Evolutionary conservation across 2,797 vertebrate genomes (phyloP), one percentile per base, ranked within the genome.

Genomic region (Sebastes diaconus): DNA sequence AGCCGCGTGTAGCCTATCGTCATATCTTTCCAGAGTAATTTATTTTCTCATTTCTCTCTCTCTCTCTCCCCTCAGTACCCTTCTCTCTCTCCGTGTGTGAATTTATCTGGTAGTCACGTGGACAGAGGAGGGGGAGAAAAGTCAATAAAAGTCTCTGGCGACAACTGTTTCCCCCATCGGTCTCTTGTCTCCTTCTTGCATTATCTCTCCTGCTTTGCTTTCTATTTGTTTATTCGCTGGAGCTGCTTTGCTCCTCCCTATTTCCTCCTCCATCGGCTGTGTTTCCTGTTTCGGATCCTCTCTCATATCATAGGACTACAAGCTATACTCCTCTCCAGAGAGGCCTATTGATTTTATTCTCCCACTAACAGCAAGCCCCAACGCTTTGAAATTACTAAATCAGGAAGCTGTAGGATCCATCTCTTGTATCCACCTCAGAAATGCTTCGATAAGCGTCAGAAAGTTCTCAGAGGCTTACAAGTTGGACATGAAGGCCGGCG

Each of bases 11-110:
- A 96, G 96, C 95, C 95, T 94, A 96, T 96, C 96, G 95, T 96
- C 96, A 97, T 96, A 96, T 96, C 96, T 96, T 97, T 98, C 97
- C 96, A 97, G 95, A 97, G 97, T 97, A 95, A 98, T 98, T 98
- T 98, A 97, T 96, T 95, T 96, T 96, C 95, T 97, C 97, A 98
- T 98, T 97, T 97, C 96, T 98, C 97, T 97, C 96, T 95, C 94
- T 95, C 94, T 94, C 94, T 93, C 93, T 93, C 95, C 95, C 93
- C 91, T 93, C 92, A 84, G 86, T 91, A 92, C 89, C 92, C 86
- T 88, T 92, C 91, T 94, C 92, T 90, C 93, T 88, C 85, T 88
- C 82, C 89, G 73, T 90, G 73, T 91, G 91, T 93, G 93, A 93
- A 94, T 94, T 93, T 95, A 94, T 95, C 95, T 95, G 94, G 96